Evolutionary conservation across 2,888 invertebrate genomes (phyloP).

Genomic region (Allophyes oxyacanthae): DNA sequence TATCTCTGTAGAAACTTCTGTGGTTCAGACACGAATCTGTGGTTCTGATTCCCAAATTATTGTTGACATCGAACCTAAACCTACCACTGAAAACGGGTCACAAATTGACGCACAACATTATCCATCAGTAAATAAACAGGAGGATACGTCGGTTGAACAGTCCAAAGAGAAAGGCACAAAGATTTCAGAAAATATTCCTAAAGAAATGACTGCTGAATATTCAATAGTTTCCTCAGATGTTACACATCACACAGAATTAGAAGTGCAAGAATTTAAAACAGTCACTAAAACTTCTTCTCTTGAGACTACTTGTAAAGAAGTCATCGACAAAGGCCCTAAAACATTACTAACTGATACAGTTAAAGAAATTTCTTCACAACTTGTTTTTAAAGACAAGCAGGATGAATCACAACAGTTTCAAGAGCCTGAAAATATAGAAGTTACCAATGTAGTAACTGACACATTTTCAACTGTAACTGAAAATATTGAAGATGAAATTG

Average conservation of each 20-base stretch:
- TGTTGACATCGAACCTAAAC: background rate
- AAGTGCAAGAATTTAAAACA: slow-evolving; percentile 10
- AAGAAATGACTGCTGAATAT: too few relatives aligned
- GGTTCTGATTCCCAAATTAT: background rate
- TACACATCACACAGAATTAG: slow-evolving; percentile 2
- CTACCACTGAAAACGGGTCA: background rate
- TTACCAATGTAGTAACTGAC: background rate
- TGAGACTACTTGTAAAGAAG: slow-evolving; percentile 1
- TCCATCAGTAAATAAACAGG: background rate
- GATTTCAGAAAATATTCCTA: background rate
- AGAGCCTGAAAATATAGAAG: background rate
- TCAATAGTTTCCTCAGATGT: slow-evolving; percentile 10
- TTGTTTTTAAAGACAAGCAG: slow-evolving; percentile 4
- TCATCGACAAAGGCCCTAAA: background rate
- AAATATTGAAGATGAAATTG: background rate
- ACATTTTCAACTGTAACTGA: background rate
- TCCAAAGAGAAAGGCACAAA: background rate
- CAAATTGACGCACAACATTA: too few relatives aligned
- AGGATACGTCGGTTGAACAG: background rate
- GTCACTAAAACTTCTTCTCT: background rate
- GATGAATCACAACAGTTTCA: background rate
- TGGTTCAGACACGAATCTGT: background rate
- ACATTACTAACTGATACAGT: slow-evolving; percentile 1
- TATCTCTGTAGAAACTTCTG: slow-evolving; percentile 1
- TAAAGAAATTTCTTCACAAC: background rate